Evolutionary conservation across 35 echinoderm and acorn worm genomes (phyloP).

Genomic region (Apostichopus parvimensis): DNA sequence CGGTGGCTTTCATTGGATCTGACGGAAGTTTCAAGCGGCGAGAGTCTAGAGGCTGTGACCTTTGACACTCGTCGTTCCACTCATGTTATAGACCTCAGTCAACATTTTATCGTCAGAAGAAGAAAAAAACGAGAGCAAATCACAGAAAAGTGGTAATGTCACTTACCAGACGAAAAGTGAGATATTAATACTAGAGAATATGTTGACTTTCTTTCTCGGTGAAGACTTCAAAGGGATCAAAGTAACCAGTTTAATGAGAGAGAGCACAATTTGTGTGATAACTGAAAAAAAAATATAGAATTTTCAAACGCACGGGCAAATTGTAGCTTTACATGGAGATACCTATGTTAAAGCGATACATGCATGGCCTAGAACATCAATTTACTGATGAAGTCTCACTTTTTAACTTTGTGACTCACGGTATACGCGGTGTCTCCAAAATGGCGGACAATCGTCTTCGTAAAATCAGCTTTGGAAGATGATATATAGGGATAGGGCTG

Average conservation of each 20-base stretch:
- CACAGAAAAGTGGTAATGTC: conserved; percentile 21
- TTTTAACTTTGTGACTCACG: too few relatives aligned
- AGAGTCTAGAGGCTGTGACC: neutral
- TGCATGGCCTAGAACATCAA: too few relatives aligned
- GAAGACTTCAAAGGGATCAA: neutral
- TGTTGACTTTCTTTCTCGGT: neutral
- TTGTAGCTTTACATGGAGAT: too few relatives aligned
- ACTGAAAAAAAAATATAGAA: neutral
- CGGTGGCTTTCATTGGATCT: conserved; percentile 12
- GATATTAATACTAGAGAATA: neutral
- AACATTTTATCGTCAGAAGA: neutral
- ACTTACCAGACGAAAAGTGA: conserved; percentile 20
- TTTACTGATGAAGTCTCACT: too few relatives aligned
- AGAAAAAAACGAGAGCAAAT: neutral
- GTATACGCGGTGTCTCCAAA: too few relatives aligned
- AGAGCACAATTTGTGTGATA: neutral
- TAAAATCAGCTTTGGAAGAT: too few relatives aligned
- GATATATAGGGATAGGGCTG: too few relatives aligned
- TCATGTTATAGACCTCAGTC: neutral
- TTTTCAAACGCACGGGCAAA: neutral
- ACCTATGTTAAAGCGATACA: too few relatives aligned
- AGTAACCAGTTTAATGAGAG: neutral
- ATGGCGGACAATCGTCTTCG: too few relatives aligned
- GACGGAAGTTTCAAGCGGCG: conserved; percentile 22
- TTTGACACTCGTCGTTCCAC: conserved; percentile 14